Conservation (phyloP, 2,113 vertebrate genomes). For the Xiphorhynchus elegans region DNA sequence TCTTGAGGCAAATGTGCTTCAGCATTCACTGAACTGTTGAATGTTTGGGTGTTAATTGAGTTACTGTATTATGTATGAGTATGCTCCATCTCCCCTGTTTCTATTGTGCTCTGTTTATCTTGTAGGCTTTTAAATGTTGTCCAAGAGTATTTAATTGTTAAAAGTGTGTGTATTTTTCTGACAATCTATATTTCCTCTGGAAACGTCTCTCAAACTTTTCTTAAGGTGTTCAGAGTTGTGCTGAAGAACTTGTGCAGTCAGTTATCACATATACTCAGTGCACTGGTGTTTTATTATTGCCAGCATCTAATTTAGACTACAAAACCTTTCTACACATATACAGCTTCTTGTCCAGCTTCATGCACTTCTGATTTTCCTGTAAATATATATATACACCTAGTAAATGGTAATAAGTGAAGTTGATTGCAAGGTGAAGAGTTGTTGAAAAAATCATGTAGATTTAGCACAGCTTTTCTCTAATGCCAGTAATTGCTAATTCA, state of each 20-base stretch:
- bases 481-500: background rate
- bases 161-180: background rate
- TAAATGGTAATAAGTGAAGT: background rate
- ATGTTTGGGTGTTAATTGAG: background rate
- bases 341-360: background rate
- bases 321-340: background rate
- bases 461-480: background rate
- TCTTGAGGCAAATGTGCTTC: conserved; percentile 48
- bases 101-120: background rate
- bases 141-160: background rate
- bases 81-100: background rate
- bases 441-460: background rate
- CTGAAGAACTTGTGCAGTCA: background rate
- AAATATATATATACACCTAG: background rate
- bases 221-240: background rate
- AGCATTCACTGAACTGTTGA: background rate
- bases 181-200: background rate
- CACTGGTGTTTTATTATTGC: background rate
- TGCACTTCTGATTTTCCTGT: background rate
- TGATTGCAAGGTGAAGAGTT: background rate
- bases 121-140: background rate
- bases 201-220: background rate
- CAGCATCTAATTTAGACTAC: background rate
- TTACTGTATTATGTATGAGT: background rate
- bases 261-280: background rate